Evolutionary conservation across 2,888 invertebrate genomes (phyloP).

Genomic region (Drosophila nigritarsus): DNA sequence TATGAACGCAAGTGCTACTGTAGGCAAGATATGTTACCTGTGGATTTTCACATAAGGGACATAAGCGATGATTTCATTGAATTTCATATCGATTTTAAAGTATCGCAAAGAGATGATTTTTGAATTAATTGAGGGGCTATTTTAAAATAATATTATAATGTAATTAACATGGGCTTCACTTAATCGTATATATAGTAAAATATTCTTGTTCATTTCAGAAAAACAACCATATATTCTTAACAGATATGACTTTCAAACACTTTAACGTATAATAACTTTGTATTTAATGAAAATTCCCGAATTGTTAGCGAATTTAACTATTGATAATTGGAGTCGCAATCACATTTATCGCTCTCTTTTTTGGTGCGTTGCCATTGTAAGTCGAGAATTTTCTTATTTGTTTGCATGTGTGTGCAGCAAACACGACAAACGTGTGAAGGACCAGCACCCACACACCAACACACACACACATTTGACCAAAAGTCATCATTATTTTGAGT

Average conservation of each 20-base stretch:
- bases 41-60: not conserved
- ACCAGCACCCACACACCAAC: not conserved
- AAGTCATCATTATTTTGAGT: slow-evolving; percentile 43
- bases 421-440: not conserved
- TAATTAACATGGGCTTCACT: not conserved
- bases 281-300: no score
- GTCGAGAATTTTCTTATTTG: not conserved
- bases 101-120: not conserved
- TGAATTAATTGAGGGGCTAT: not conserved
- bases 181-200: not conserved
- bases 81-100: not conserved
- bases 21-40: not conserved
- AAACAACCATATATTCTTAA: not conserved
- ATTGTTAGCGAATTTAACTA: not conserved
- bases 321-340: slow-evolving; percentile 4
- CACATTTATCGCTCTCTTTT: not conserved
- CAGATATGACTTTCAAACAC: not conserved
- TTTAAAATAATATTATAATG: not conserved
- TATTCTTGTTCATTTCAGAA: not conserved
- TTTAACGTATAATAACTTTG: not conserved
- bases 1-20: not conserved
- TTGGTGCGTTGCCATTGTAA: not conserved
- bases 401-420: not conserved
- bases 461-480: slow-evolving; percentile 14
- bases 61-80: not conserved